Evolutionary conservation across 2,113 vertebrate genomes (phyloP), one percentile per base, ranked within the genome.

Genomic region (Pholis gunnellus): DNA sequence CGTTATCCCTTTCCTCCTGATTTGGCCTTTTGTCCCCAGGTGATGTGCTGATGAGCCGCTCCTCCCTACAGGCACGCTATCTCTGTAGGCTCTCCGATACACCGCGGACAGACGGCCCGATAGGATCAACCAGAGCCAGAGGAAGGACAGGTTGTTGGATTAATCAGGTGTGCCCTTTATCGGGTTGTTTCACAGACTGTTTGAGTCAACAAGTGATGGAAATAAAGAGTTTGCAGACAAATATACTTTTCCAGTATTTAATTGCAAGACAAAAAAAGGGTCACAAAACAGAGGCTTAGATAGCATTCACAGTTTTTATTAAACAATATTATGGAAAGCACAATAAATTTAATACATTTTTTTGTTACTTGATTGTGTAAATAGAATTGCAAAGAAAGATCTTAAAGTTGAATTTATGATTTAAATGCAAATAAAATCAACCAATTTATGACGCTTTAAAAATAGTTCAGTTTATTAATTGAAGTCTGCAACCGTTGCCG

Each of bases 11-110:
- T 13, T 72, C 64, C 76, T 77, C 82, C 66, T 40, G 57, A 79
- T 76, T 61, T 71, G 66, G 61, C 74, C 78, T 87, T 91, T 91
- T 93, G 89, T 94, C 54, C 56, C 90, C 73, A 80, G 82, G 78
- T 81, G 87, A 90, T 79, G 79, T 57, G 69, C 65, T 79, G 83
- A 87, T 80, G 88, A 90, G 81, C 82, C 4, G 82, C 20, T 56
- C 29, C 75, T 80, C 54, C 82, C 79, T 40, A 52, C 52, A 69
- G 88, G 10, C 77, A 54, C 18, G 42, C 38, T 88, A 89, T 89
- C 85, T 76, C 74, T 34, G 36, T 1, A 14, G 56, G 71, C 75
- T 81, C 72, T 36, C 54, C 77, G 44, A 29, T 38, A 68, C 61
- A n/a, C 13, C 76, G 48, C 34, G 50, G 6, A 31, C 76, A 74